A percentile compares a stretch with the other conserved stretches of the same genome.
phyloP scores from a whole-genome alignment of 2,888 invertebrate species.

The Molorchus minor region DNA sequence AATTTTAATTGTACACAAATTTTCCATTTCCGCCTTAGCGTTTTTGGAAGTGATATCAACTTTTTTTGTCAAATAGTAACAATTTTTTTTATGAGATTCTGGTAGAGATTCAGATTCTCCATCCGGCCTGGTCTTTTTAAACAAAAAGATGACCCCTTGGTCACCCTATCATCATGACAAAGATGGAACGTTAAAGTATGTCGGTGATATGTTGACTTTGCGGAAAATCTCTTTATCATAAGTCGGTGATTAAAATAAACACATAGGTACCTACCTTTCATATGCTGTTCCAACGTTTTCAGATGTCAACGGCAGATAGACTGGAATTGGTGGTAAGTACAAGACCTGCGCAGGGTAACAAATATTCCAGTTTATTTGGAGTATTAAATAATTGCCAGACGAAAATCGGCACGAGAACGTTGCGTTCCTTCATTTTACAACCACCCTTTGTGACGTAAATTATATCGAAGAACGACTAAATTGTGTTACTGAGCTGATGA shows the following conservation, averaged over 20 bases:
- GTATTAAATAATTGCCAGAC: constrained; percentile 77
- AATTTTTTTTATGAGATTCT: too few species aligned
- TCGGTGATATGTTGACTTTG: too few species aligned
- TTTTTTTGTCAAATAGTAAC: too few species aligned
- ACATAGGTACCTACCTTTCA: neutral
- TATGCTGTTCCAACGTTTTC: constrained; percentile 45
- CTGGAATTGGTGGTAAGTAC: constrained; percentile 73
- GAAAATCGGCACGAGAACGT: constrained; percentile 76
- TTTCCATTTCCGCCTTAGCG: too few species aligned
- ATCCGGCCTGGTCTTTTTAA: too few species aligned
- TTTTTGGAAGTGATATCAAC: too few species aligned
- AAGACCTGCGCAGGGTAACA: constrained; percentile 59
- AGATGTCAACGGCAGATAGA: constrained; percentile 86
- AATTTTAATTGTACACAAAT: too few species aligned
- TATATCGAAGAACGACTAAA: constrained; percentile 76
- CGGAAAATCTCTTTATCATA: too few species aligned
- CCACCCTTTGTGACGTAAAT: constrained; percentile 75
- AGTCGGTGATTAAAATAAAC: too few species aligned
- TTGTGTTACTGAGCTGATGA: constrained; percentile 79
- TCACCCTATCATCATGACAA: too few species aligned
- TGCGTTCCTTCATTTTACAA: constrained; percentile 83
- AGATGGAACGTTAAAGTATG: neutral
- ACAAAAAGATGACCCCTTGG: too few species aligned
- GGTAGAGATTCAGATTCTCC: too few species aligned
- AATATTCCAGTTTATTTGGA: constrained; percentile 69